Base-by-base conservation (phyloP, 2,797 vertebrate species). In the Hyperoplus immaculatus region DNA sequence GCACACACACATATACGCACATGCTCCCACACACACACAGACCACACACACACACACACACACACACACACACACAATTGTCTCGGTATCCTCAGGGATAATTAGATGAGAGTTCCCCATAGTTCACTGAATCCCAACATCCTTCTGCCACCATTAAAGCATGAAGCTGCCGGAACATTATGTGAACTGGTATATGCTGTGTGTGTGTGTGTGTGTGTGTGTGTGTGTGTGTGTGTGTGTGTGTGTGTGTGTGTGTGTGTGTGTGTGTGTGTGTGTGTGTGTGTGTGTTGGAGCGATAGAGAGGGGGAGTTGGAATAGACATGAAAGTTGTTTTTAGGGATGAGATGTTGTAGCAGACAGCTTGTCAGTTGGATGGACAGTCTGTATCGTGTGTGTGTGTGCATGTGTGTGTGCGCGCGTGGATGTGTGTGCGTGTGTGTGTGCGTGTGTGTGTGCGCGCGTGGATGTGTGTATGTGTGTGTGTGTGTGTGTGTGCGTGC, bases 291-390 rank as follows among this genome's bases (percentile, higher is more conserved):
- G 38, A 62, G 47, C 15, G 72, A 50, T 18, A 63, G 50, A 57
- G 50, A 47, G 68, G 38, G 21, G 54, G 59, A 70, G 59, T n/a
- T 29, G 7, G 41, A 76, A 61, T 18, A 67, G 77, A 77, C 38
- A 81, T 90, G 88, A 88, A 85, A 87, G 83, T 73, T 88, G 59
- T 79, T 88, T 90, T 90, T 71, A 85, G 68, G 75, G 78, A 86
- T 85, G 85, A 88, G 84, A 72, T 80, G 77, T 80, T 80, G 77
- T 80, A 83, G 78, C 74, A 80, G 88, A 91, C 88, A 88, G 88
- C 87, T 85, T 89, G 89, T 90, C 92, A 88, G 74, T 63, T 67
- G 69, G 77, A 87, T 84, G 82, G 67, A 68, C 69, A 81, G 73
- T 85, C 66, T 54, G 66, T 54, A 72, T 55, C 63, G 66, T 54